Evolutionary conservation across 2,888 invertebrate species (phyloP).

Genomic region (Emmelina monodactyla): DNA sequence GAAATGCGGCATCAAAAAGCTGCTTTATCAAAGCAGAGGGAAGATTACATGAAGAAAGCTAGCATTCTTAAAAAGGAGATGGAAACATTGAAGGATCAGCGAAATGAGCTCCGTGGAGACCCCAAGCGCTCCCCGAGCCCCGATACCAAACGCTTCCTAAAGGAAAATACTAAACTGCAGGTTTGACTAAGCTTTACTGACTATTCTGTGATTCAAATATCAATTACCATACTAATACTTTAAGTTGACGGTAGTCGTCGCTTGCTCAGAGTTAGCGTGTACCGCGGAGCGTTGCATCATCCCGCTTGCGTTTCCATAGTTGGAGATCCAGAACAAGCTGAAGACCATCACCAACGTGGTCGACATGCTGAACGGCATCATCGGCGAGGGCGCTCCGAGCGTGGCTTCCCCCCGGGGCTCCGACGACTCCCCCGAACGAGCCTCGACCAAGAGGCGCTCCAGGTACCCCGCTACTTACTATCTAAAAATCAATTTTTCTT

Average conservation of each 20-base stretch:
- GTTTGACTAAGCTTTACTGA: no score
- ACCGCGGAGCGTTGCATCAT: no score
- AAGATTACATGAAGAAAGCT: conserved; percentile 82
- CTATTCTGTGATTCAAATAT: no score
- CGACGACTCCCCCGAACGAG: conserved; percentile 31
- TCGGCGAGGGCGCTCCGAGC: conserved; percentile 71
- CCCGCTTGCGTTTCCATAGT: conserved; percentile 52
- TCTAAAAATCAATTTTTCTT: not conserved
- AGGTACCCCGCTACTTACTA: conserved; percentile 50
- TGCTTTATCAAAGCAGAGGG: conserved; percentile 79
- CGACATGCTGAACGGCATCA: conserved; percentile 86
- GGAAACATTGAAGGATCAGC: conserved; percentile 79
- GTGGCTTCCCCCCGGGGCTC: conserved; percentile 17
- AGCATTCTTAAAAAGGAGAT: conserved; percentile 77
- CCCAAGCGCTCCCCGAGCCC: conserved; percentile 74
- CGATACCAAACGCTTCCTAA: conserved; percentile 79
- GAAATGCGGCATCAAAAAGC: conserved; percentile 85
- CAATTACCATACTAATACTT: no score
- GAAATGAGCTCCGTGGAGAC: conserved; percentile 76
- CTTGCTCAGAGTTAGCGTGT: no score
- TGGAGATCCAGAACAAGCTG: conserved; percentile 79
- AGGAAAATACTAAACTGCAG: conserved; percentile 86
- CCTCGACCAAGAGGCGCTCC: conserved; percentile 45
- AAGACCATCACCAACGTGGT: conserved; percentile 87
- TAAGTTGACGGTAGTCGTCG: no score